Percentiles rank a stretch among this genome's conserved stretches.
phyloP scores from a whole-genome alignment of 2,113 vertebrate genomes.

The Myanophis thanlyinensis region DNA sequence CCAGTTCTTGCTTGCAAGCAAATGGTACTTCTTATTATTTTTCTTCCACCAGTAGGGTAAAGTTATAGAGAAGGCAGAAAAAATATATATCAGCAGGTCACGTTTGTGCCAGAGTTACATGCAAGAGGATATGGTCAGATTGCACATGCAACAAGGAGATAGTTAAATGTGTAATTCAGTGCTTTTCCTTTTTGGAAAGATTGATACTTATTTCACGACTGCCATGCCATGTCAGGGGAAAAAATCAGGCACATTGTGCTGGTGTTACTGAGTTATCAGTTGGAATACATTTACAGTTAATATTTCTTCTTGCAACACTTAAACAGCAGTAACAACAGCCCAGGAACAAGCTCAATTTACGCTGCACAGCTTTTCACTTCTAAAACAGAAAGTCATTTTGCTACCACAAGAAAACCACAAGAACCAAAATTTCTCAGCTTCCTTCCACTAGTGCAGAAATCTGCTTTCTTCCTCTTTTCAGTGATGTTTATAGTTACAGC shows the following conservation, averaged over 20 bases:
- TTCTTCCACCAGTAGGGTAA: background rate
- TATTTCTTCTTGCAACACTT: background rate
- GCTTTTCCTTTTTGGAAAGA: background rate
- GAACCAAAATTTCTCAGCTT: background rate
- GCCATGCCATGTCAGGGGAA: accelerated
- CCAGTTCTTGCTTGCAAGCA: background rate
- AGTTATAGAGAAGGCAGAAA: background rate
- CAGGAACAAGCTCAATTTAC: constrained; percentile 5
- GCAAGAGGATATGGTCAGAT: background rate
- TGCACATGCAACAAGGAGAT: background rate
- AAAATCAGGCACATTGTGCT: background rate
- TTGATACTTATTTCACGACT: accelerated
- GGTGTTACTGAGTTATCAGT: background rate
- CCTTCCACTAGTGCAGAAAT: background rate
- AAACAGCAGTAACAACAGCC: background rate
- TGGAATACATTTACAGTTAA: background rate
- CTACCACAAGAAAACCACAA: constrained; percentile 1
- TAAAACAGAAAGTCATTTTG: constrained; percentile 18
- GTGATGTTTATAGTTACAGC: background rate
- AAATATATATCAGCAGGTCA: background rate
- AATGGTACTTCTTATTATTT: background rate
- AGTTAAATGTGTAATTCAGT: background rate
- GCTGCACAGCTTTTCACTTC: constrained; percentile 11
- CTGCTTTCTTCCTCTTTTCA: background rate
- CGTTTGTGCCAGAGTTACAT: background rate